Conservation (phyloP, 2,113 vertebrate species). For the Uria aalge region DNA sequence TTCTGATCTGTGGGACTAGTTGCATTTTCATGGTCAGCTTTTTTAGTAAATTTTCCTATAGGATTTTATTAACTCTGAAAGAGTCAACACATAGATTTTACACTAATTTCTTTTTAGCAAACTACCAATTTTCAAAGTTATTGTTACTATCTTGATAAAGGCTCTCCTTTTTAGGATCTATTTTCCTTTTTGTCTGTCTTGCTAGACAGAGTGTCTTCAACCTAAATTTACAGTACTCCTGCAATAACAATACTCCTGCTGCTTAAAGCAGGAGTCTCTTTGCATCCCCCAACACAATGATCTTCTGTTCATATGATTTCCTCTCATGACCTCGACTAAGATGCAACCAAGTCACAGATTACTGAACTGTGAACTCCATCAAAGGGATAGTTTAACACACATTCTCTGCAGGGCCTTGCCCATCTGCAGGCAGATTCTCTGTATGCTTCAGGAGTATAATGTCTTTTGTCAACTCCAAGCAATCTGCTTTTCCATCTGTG, state of each 20-base stretch:
- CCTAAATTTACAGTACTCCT: neutral
- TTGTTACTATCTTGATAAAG: neutral
- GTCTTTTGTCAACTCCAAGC: neutral
- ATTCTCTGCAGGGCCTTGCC: neutral
- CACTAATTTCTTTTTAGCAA: neutral
- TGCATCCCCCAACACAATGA: neutral
- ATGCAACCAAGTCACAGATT: slow-evolving; percentile 11
- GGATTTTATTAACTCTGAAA: neutral
- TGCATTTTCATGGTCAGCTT: neutral
- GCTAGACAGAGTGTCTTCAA: neutral
- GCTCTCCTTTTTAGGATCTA: neutral
- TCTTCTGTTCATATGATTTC: neutral
- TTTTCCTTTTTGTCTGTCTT: neutral
- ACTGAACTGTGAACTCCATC: slow-evolving; percentile 2
- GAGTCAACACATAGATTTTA: neutral
- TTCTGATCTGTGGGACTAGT: neutral
- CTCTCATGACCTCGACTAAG: neutral
- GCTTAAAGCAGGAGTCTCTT: neutral
- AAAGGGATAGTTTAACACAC: neutral
- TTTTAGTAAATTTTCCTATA: neutral
- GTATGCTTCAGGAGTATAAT: neutral
- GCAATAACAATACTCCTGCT: neutral
- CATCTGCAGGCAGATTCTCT: slow-evolving; percentile 3
- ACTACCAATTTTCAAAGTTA: neutral
- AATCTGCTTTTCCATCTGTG: slow-evolving; percentile 54